A percentile compares a stretch with the other conserved stretches of the same genome.
These are phyloP conservation scores for Anaspis maculata DNA, from an alignment of 2,888 invertebrate genomes.

Conservation along the genomic window DNA sequence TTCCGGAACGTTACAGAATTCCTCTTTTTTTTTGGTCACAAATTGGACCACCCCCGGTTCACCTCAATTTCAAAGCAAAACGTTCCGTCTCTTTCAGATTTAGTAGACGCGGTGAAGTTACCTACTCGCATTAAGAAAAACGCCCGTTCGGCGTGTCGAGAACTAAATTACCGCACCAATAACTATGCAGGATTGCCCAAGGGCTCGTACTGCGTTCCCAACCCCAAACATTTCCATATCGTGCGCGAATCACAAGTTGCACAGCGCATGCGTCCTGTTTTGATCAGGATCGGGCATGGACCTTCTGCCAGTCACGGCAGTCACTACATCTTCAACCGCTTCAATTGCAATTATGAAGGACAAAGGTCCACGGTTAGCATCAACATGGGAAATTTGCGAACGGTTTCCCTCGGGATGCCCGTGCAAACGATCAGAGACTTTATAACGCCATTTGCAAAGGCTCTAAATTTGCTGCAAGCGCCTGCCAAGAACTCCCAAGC, in stretches of 20 bases:
- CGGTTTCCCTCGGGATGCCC: conserved; percentile 32
- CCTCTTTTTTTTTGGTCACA: conserved; percentile 6
- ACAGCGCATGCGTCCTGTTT: conserved; percentile 26
- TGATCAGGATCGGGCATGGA: conserved; percentile 22
- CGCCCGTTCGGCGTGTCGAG: background rate
- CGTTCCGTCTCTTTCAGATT: too few species aligned
- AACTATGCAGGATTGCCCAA: conserved; percentile 38
- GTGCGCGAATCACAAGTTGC: conserved; percentile 28
- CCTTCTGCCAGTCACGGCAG: conserved; percentile 15
- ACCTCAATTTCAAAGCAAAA: too few species aligned
- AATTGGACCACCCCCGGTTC: background rate
- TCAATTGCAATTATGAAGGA: conserved; percentile 7
- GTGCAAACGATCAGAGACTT: conserved; percentile 32
- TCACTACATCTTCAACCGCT: conserved; percentile 18
- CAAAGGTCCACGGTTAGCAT: conserved; percentile 25
- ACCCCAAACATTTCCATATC: conserved; percentile 40
- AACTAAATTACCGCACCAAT: conserved; percentile 37
- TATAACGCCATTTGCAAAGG: conserved; percentile 35
- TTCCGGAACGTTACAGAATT: conserved; percentile 16
- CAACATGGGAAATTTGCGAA: conserved; percentile 26
- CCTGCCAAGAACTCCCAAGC: conserved; percentile 20
- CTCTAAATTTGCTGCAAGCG: conserved; percentile 25
- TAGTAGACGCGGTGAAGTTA: too few species aligned
- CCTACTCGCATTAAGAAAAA: too few species aligned
- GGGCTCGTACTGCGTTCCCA: conserved; percentile 37